Conservation (phyloP, 23 tunicate genomes). For the Ascidia mentula region DNA sequence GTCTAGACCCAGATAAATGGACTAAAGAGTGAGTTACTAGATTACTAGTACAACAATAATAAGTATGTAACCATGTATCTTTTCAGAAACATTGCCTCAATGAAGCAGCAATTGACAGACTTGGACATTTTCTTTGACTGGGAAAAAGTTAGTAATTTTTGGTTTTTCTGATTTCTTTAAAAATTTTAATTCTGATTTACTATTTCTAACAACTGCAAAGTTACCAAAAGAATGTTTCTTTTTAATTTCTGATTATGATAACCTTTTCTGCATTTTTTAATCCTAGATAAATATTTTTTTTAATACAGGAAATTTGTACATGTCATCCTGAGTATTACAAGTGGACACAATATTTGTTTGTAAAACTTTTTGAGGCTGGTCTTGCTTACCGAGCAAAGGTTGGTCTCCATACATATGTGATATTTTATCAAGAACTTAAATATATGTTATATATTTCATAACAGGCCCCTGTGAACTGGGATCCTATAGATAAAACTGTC, state of each 20-base stretch:
- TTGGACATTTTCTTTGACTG: conserved; percentile 82
- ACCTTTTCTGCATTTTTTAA: no score
- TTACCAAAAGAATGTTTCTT: no score
- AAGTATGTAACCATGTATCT: neutral
- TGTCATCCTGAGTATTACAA: conserved; percentile 77
- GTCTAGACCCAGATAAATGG: conserved; percentile 57
- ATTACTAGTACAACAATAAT: neutral
- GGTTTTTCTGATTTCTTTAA: neutral
- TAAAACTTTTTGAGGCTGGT: conserved; percentile 67
- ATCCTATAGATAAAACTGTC: conserved; percentile 93
- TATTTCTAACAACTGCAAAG: no score
- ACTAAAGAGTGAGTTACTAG: conserved; percentile 13
- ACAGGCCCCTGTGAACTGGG: conserved; percentile 70
- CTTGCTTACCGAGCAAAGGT: conserved; percentile 75
- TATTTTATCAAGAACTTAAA: neutral
- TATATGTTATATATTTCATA: neutral
- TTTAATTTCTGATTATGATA: no score
- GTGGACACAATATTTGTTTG: conserved; percentile 89
- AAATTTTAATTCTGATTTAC: no score
- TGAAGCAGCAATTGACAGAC: conserved; percentile 81
- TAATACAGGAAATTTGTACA: conserved; percentile 63
- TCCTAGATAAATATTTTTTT: neutral
- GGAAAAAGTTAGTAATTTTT: conserved; percentile 39
- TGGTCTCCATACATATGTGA: neutral
- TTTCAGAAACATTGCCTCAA: conserved; percentile 69